Evolutionary conservation across 2,888 invertebrate species (phyloP).

Genomic region (Bembecia ichneumoniformis): DNA sequence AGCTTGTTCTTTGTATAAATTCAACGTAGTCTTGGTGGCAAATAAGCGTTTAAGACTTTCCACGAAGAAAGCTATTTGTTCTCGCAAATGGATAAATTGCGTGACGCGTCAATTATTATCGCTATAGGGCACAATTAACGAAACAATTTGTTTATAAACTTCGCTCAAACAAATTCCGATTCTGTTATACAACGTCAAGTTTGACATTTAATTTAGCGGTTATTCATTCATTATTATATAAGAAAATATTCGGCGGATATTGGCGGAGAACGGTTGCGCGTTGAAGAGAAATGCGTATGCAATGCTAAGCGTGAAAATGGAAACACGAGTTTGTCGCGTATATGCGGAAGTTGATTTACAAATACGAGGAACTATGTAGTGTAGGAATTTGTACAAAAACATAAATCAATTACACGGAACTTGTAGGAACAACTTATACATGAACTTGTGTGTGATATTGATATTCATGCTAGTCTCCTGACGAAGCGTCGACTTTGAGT

Average conservation of each 20-base stretch:
- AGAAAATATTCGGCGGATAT: constrained; percentile 34
- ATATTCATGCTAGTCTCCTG: too few relatives aligned
- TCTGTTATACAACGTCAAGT: neutral
- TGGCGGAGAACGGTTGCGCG: constrained; percentile 43
- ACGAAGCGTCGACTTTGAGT: too few relatives aligned
- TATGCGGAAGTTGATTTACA: constrained; percentile 13
- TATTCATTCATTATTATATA: constrained; percentile 26
- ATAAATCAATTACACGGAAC: neutral
- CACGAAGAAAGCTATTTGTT: too few relatives aligned
- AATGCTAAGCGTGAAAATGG: constrained; percentile 45
- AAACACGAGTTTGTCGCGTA: constrained; percentile 30
- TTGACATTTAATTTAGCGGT: neutral
- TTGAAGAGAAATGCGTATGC: constrained; percentile 35
- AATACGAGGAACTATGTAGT: neutral
- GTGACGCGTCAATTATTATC: too few relatives aligned
- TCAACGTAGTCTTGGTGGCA: too few relatives aligned
- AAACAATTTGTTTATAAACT: neutral
- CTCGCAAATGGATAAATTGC: too few relatives aligned
- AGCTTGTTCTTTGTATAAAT: too few relatives aligned
- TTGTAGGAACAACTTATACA: neutral
- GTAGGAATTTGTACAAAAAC: neutral
- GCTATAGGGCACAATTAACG: too few relatives aligned
- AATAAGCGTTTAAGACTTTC: too few relatives aligned
- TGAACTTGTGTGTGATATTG: too few relatives aligned
- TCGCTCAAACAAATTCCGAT: too few relatives aligned